Conservation (phyloP, 2,797 vertebrate genomes). For the Hapalemur alaotrensis region DNA sequence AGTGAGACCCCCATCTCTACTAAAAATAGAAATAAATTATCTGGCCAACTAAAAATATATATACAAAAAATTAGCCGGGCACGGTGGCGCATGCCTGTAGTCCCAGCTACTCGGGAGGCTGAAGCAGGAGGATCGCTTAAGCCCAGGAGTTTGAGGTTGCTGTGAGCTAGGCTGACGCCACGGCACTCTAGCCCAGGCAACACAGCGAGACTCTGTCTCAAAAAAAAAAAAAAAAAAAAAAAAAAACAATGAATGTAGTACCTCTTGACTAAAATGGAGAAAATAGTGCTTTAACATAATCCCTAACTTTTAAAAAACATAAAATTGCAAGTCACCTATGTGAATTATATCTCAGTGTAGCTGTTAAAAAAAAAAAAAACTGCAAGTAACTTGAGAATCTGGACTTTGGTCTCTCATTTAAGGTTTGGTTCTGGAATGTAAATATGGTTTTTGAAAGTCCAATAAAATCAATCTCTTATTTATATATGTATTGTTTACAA, state of each 20-base stretch:
- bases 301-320: constrained; percentile 34
- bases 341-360: constrained; percentile 19
- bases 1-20: too few relatives aligned
- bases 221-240: too few relatives aligned
- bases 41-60: too few relatives aligned
- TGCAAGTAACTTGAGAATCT: constrained; percentile 32
- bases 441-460: constrained; percentile 8
- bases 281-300: constrained; percentile 19
- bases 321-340: constrained; percentile 14
- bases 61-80: too few relatives aligned
- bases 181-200: too few relatives aligned
- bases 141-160: too few relatives aligned
- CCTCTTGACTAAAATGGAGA: constrained; percentile 16
- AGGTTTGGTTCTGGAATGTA: constrained; percentile 61
- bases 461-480: constrained; percentile 15
- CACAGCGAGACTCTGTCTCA: too few relatives aligned
- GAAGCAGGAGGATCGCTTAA: too few relatives aligned
- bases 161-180: too few relatives aligned
- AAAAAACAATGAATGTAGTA: constrained; percentile 28
- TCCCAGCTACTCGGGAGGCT: too few relatives aligned
- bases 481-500: background rate
- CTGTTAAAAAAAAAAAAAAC: background rate
- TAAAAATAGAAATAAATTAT: too few relatives aligned
- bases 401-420: constrained; percentile 66
- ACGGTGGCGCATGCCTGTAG: too few relatives aligned